Evolutionary conservation across 2,113 vertebrate genomes (phyloP), one percentile per base, ranked within the genome.

Genomic region (Murina feae): DNA sequence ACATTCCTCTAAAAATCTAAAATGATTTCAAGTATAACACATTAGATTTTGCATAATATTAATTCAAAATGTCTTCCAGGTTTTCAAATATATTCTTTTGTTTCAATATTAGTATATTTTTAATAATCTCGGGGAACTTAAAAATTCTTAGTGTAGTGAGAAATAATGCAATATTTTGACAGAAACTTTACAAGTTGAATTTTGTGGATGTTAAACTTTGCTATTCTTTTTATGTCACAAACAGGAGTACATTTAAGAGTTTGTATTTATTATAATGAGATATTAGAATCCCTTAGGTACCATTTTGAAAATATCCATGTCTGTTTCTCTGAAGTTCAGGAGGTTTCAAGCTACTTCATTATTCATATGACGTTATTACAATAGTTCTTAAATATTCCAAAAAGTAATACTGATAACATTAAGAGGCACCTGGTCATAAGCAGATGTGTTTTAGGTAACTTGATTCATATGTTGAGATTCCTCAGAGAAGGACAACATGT

Each of bases 401-500:
- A 79, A 96, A 53, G 72, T 2, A 72, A 76, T 75, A 89, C 42
- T 89, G 25, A 91, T 95, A 76, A 68, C 47, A 58, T 14, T 89
- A 60, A 94, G 60, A 51, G 12, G 2, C 35, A 94, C 91, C 89
- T 93, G 69, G 75, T 72, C 60, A 82, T 44, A 86, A 90, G 13
- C 37, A 93, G 37, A 79, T 88, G 55, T 76, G 18, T 53, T 89
- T 95, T 75, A 93, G 20, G 35, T 75, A 92, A 87, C 12, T 74
- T 93, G 42, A 82, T 88, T 75, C 63, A 87, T 37, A 7, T 53
- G 23, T 21, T 28, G 28, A 37, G 44, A 81, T 37, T 42, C 12
- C 16, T 79, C 28, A 76, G 42, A 94, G 51, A 93, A 60, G 47
- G 25, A 3, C 39, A 63, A 69, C 49, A 78, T 87, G 35, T 86